Base-by-base conservation (phyloP, 2,888 invertebrate genomes). In the Meiosimyza platycephala region DNA sequence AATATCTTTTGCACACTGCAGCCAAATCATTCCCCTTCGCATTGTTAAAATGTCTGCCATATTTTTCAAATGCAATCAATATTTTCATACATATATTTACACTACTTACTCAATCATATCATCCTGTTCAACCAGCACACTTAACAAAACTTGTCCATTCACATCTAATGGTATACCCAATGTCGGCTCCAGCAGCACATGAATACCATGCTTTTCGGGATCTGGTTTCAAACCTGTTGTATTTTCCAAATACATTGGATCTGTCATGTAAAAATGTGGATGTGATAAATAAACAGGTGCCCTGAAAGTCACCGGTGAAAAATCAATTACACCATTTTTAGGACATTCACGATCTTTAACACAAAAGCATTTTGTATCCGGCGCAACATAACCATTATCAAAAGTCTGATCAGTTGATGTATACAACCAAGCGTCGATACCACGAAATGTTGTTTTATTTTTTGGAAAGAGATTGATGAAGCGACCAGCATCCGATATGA, bases 241-340 rank as follows among this genome's bases (percentile, higher is more conserved):
- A 73, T 89, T 89, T 68, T 88, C 81, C 13, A 88, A 84, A 79
- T 94, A 95, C 79, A 86, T 86, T 0, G 90, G 89, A 86, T 95
- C 93, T 0, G 93, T 90, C 81, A 92, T 85, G 77, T 93, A 90
- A 87, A 95, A 95, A 86, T 96, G 95, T 1, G 95, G 95, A 82
- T 92, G 91, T 0, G 94, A 93, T 62, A 95, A 89, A 85, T 92
- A 93, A 47, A 93, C 92, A 0, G 96, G 96, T 6, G 94, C 94
- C n/a, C 92, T 91, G 85, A 88, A 92, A 72, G 92, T 90, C 80
- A 93, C 93, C 16, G 87, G 85, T 0, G 93, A 92, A 76, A 93
- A 91, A 85, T 94, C 92, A 28, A 94, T 88, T 0, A 91, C 90
- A 9, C 95, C 95, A 75, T 82, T 79, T 72, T 79, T 78, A 0